Evolutionary conservation across 1,140 invertebrate species (phyloP).

Genomic region (Drosophila quadrilineata): DNA sequence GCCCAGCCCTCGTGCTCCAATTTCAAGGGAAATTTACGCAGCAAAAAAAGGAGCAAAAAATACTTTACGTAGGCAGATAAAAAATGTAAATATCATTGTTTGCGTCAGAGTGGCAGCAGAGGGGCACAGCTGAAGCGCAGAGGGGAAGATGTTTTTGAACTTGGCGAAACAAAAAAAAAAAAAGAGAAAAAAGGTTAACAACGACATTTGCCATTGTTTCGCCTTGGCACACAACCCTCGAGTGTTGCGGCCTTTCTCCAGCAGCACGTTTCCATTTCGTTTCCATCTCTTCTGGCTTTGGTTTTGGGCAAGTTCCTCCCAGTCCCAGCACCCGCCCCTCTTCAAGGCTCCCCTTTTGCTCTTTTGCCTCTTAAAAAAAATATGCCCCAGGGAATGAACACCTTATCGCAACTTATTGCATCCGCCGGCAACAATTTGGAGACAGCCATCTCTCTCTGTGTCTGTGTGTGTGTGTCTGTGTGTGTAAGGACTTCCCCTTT

Average conservation of each 20-base stretch:
- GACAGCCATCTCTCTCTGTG: slow-evolving; percentile 39
- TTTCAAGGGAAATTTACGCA: slow-evolving; percentile 66
- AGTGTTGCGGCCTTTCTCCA: slow-evolving; percentile 12
- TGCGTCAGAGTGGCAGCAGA: slow-evolving; percentile 52
- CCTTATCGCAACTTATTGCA: slow-evolving; percentile 79
- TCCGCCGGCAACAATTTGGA: slow-evolving; percentile 78
- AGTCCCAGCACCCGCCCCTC: neutral
- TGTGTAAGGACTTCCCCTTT: slow-evolving; percentile 44
- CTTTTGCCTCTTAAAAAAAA: slow-evolving; percentile 24
- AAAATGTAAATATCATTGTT: slow-evolving; percentile 80
- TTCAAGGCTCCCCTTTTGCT: neutral
- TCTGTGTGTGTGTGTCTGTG: slow-evolving; percentile 13
- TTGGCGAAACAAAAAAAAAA: too few species aligned
- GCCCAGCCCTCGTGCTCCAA: slow-evolving; percentile 53
- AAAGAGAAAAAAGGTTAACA: slow-evolving; percentile 79
- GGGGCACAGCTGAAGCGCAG: neutral
- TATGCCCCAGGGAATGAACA: slow-evolving; percentile 73
- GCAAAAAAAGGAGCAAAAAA: slow-evolving; percentile 47
- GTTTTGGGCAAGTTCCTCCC: slow-evolving; percentile 73
- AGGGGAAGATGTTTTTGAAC: slow-evolving; percentile 43
- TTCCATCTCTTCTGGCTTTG: slow-evolving; percentile 71
- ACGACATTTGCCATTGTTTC: slow-evolving; percentile 75
- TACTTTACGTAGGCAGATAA: slow-evolving; percentile 55
- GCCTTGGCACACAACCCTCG: slow-evolving; percentile 46
- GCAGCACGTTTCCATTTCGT: slow-evolving; percentile 56